phyloP scores from a whole-genome alignment of 2,113 vertebrate genomes.

The Peromyscus californicus region DNA sequence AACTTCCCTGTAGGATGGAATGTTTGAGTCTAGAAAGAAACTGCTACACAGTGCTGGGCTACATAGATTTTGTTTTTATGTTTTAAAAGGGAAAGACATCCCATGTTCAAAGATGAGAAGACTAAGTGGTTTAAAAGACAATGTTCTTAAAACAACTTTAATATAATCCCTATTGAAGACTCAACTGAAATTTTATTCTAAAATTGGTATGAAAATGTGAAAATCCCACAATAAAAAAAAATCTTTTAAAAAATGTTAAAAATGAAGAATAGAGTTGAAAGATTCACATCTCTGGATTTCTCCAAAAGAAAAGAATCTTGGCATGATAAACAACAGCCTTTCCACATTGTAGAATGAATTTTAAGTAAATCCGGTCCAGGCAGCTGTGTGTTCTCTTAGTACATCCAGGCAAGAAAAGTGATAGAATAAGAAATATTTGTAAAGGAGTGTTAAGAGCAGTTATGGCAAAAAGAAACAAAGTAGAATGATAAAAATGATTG shows the following conservation, averaged over 20 bases:
- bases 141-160: slow-evolving; percentile 9
- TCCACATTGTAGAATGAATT: neutral
- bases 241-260: neutral
- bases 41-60: neutral
- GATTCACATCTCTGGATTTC: neutral
- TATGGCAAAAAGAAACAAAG: neutral
- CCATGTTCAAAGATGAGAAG: neutral
- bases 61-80: neutral
- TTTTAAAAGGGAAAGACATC: neutral
- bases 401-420: neutral
- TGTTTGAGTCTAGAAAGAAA: neutral
- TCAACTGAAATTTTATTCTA: neutral
- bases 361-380: slow-evolving; percentile 5
- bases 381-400: neutral
- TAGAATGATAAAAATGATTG: neutral
- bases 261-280: slow-evolving; percentile 10
- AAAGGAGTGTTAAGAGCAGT: neutral
- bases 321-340: neutral
- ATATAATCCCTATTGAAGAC: neutral
- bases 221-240: neutral
- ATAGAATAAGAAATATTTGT: neutral
- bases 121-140: neutral
- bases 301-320: neutral
- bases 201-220: slow-evolving; percentile 35
- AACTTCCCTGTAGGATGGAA: neutral